Evolutionary conservation across 53 echinoderm and acorn worm species (phyloP), one percentile per base, ranked within the genome.

Genomic region (Paracentrotus lividus): DNA sequence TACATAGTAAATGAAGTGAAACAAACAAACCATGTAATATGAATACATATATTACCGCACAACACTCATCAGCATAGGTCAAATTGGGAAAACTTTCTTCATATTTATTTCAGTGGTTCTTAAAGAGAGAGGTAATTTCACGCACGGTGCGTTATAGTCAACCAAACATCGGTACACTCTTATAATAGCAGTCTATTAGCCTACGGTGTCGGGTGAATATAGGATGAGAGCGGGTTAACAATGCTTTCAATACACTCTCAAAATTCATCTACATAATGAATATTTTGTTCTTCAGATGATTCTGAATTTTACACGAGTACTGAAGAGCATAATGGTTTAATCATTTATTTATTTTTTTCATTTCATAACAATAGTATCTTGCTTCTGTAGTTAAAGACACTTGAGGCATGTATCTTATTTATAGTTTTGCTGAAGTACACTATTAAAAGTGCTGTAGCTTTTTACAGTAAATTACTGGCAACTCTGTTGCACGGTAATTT

Each of bases 1-100:
- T 87, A 87, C 87, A 87, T 57, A 56, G 54, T 12, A 87, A 87
- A 87, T 87, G 57, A 87, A 87, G 55, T 87, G 55, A 52, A 87
- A 54, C n/a, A 87, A 40, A 36, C 81, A 81, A 81, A 44, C 81
- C 44, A 81, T 81, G 81, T 81, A 81, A 81, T 81, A 81, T 26
- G 81, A 81, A 81, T 47, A 81, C 27, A 47, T 81, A 81, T 9
- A 81, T 81, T 45, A 81, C 81, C 26, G 40, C 40, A 45, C 47
- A 45, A 5, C 47, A 47, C 47, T 45, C 81, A 81, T 81, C 81
- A 45, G 81, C 3, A 1, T 9, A 81, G 81, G 81, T 78, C 81
- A 78, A 78, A 78, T 45, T 78, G 81, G 8, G 81, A 81, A 47
- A 45, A 26, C 18, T 47, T n/a, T 47, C 47, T 81, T 44, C 27